A percentile compares a stretch with the other conserved stretches of the same genome.
Evolutionary conservation across 2,888 invertebrate species (phyloP).

Genomic region (Brachyopa scutellaris): DNA sequence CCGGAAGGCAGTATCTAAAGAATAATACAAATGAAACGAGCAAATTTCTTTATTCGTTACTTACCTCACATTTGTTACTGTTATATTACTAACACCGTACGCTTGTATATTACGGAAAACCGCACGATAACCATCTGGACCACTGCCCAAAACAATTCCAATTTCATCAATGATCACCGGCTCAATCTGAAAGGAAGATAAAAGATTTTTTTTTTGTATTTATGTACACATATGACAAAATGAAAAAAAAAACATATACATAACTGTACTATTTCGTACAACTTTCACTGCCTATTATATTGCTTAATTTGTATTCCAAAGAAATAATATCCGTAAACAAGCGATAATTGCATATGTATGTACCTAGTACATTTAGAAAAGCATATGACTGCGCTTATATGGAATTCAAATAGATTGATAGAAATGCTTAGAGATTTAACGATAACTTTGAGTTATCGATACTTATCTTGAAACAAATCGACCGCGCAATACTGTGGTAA

Average conservation of each 20-base stretch:
- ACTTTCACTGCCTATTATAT: not conserved
- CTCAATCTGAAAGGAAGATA: constrained; percentile 84
- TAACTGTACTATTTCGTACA: not conserved
- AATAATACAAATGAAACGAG: no score
- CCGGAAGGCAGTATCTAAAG: no score
- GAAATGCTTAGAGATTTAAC: no score
- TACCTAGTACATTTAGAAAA: no score
- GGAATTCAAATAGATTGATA: no score
- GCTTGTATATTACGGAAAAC: constrained; percentile 91
- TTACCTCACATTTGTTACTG: constrained; percentile 90
- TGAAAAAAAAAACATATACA: not conserved
- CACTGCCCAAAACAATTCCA: constrained; percentile 89
- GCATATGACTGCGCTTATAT: no score
- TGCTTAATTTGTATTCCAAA: no score
- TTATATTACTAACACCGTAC: constrained; percentile 90
- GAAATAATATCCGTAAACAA: no score
- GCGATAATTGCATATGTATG: no score
- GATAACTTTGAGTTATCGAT: no score
- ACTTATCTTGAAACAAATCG: no score
- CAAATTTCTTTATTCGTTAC: constrained; percentile 55
- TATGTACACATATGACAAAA: not conserved
- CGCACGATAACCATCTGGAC: constrained; percentile 92
- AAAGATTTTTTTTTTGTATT: not conserved
- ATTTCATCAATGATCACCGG: constrained; percentile 92
- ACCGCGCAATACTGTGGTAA: no score